These are phyloP conservation scores for Pristionchus fissidentatus DNA, from an alignment of 2,888 invertebrate genomes.

Conservation along the genomic window DNA sequence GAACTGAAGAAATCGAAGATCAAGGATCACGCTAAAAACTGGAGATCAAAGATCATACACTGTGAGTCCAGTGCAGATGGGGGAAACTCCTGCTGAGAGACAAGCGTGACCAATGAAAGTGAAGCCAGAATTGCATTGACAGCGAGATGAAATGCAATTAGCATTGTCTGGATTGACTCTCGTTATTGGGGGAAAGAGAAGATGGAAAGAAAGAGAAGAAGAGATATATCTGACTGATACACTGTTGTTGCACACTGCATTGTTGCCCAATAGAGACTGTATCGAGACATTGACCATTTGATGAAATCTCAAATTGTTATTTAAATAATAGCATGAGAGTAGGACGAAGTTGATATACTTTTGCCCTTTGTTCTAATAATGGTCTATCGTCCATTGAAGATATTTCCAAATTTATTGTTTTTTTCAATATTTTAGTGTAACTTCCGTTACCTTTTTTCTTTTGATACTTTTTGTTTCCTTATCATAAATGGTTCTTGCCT, in stretches of 20 bases:
- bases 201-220: no score
- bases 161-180: slow-evolving; percentile 26
- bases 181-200: not conserved
- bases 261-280: slow-evolving; percentile 41
- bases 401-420: no score
- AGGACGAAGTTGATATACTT: not conserved
- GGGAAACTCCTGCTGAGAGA: slow-evolving; percentile 25
- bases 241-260: slow-evolving; percentile 36
- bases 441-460: no score
- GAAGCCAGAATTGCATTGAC: slow-evolving; percentile 8
- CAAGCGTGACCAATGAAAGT: slow-evolving; percentile 40
- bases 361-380: not conserved
- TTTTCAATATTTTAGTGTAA: no score
- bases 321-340: not conserved
- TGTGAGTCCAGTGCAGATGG: slow-evolving; percentile 13
- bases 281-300: slow-evolving; percentile 9
- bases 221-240: slow-evolving; percentile 30
- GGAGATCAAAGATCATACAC: not conserved
- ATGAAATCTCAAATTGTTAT: not conserved
- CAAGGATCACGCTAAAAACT: slow-evolving; percentile 15
- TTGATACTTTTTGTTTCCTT: no score
- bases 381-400: no score
- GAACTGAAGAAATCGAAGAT: slow-evolving; percentile 1
- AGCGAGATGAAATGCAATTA: not conserved
- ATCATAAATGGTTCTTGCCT: not conserved